Evolutionary conservation across 1,140 invertebrate genomes (phyloP), one percentile per base, ranked within the genome.

Genomic region (Nymphalis io): DNA sequence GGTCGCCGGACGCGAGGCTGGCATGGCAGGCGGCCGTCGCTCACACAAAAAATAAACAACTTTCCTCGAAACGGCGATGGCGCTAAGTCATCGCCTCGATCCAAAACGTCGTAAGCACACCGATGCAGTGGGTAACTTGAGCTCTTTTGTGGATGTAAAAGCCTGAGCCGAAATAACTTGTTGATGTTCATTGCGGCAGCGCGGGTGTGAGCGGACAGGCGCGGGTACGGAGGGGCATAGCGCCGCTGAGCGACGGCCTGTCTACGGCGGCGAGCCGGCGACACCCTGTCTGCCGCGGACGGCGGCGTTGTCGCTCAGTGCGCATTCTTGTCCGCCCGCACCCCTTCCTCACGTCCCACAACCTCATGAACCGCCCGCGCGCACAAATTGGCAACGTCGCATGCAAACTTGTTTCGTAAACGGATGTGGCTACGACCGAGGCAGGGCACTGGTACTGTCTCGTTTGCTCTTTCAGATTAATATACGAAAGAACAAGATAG

Each of bases 281-380:
- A 96, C 96, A 96, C 95, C 95, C 95, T 96, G 96, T 96, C 96
- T 96, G 95, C 95, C 94, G 93, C 94, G 95, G 94, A 94, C 94
- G 92, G 93, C 94, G 79, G 67, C 89, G 95, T 95, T 96, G 95
- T 93, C 95, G 92, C 81, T 83, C 93, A 85, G 91, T 89, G 88
- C 90, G 79, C 88, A 92, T 92, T 91, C 93, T 85, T 89, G 82
- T 86, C 87, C 87, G 86, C 88, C 84, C 82, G 92, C 88, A 80
- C 89, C 84, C 84, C 83, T 81, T 71, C 76, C 81, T 77, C 80
- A 53, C 78, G 65, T 72, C 76, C 79, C 69, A 77, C 68, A 72
- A 76, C 76, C 83, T 82, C 78, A 80, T 79, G 86, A 85, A 83
- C 84, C 82, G 83, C 79, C 84, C 82, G 85, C 84, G 81, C 85